Evolutionary conservation across 2,797 vertebrate species (phyloP).

Genomic region (Allobates femoralis): DNA sequence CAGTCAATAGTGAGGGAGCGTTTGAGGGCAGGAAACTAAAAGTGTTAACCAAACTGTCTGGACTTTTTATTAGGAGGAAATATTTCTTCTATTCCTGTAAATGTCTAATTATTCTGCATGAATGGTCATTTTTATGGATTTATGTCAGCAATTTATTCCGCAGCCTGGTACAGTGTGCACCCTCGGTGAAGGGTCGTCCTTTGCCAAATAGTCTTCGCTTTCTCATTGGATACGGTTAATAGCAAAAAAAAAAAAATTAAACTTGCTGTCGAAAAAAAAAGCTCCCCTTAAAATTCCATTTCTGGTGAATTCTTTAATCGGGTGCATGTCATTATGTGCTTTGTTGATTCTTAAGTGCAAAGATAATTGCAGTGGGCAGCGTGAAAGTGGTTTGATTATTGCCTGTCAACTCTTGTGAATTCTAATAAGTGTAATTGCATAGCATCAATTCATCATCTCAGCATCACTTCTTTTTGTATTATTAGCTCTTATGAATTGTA

Average conservation of each 20-base stretch:
- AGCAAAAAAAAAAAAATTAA: conserved; percentile 38
- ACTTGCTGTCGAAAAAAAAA: conserved; percentile 71
- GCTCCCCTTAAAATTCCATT: conserved; percentile 85
- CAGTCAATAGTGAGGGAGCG: conserved; percentile 35
- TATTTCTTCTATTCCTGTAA: conserved; percentile 58
- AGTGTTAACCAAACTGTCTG: conserved; percentile 54
- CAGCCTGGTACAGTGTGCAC: conserved; percentile 60
- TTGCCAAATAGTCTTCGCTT: conserved; percentile 72
- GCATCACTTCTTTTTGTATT: conserved; percentile 82
- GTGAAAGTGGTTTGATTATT: conserved; percentile 90
- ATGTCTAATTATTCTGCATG: conserved; percentile 59
- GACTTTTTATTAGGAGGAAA: conserved; percentile 49
- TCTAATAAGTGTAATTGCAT: conserved; percentile 88
- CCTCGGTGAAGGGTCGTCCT: conserved; percentile 64
- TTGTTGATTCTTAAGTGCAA: conserved; percentile 95
- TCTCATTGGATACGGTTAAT: conserved; percentile 60
- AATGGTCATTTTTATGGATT: conserved; percentile 52
- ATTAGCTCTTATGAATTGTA: conserved; percentile 79
- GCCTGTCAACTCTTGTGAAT: conserved; percentile 87
- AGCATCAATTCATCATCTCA: conserved; percentile 85
- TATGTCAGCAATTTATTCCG: conserved; percentile 50
- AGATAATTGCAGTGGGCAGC: conserved; percentile 90
- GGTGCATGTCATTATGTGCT: conserved; percentile 91
- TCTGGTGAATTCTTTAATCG: conserved; percentile 85
- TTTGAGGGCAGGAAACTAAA: conserved; percentile 34